A percentile compares a stretch with the other conserved stretches of the same genome.
Evolutionary conservation across 2,888 invertebrate species (phyloP).

Genomic region (Plebejus anna): DNA sequence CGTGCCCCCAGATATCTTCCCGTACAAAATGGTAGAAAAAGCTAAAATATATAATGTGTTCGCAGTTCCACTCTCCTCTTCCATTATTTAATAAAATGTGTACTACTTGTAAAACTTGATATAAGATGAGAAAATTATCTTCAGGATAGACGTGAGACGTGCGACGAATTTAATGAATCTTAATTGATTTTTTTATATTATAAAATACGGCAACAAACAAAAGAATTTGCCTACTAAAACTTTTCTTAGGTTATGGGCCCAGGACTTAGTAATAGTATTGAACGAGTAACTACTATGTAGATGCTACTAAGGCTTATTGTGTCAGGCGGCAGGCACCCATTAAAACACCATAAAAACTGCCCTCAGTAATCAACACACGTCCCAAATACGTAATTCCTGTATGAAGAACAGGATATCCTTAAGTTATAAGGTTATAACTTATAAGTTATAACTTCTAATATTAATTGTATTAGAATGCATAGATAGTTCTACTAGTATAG

Average conservation of each 20-base stretch:
- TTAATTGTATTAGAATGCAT: background rate
- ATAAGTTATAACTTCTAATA: background rate
- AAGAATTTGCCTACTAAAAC: background rate
- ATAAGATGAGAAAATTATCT: too few species aligned
- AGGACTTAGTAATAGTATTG: background rate
- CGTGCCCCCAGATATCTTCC: too few species aligned
- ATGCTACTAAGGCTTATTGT: background rate
- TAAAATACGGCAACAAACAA: background rate
- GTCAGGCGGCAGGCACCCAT: background rate
- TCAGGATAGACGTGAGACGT: too few species aligned
- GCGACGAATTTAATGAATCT: too few species aligned
- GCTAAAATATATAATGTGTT: too few species aligned
- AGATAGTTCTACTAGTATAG: background rate
- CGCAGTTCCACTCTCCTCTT: too few species aligned
- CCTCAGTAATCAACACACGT: constrained; percentile 22
- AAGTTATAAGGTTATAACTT: too few species aligned
- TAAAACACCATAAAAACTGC: background rate
- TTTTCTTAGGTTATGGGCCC: background rate
- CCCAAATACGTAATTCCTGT: background rate
- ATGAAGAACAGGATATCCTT: constrained; percentile 23
- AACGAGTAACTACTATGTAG: background rate
- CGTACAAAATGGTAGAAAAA: background rate
- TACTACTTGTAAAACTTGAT: too few species aligned
- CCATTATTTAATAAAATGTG: too few species aligned
- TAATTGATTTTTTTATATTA: background rate